Evolutionary conservation across 2,888 invertebrate genomes (phyloP), one percentile per base, ranked within the genome.

Genomic region (Bruchidius siliquastri): DNA sequence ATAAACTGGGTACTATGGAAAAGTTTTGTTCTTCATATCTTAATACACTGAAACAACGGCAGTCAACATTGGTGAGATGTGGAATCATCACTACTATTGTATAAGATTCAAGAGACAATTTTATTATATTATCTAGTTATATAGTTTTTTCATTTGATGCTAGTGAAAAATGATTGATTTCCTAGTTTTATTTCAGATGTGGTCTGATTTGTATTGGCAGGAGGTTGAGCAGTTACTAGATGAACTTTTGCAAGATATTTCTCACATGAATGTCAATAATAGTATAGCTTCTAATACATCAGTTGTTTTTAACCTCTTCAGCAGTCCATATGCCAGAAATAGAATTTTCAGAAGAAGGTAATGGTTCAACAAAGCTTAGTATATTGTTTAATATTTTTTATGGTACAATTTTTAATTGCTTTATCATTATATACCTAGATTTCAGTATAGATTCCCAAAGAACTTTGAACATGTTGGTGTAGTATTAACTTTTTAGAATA

Each of bases 281-380:
- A 77, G 77, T 70, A 76, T 77, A 22, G 77, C 77, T 32, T 76
- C 77, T 72, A 77, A 77, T 67, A 77, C 77, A 6, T 75, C 73
- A 13, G 72, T 77, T 66, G 21, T 77, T 20, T 77, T 75, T 66
- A 77, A 76, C 68, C 74, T 77, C 71, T 75, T 74, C 67, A 72
- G 71, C 22, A 74, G 69, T 4, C 71, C 72, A 49, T 77, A 76
- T 72, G 77, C 77, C n/a, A 76, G 77, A 72, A 77, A 77, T 67
- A 77, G 76, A 69, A 74, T 72, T 71, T 73, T 77, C 13, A 76
- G 73, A 68, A 73, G 76, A 66, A 77, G 76, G 77, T 77, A 76
- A n/a, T n/a, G n/a, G n/a, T n/a, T n/a, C n/a, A n/a, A n/a, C n/a
- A n/a, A n/a, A n/a, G n/a, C n/a, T n/a, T n/a, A 73, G 20, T n/a